Base-by-base conservation (phyloP, 1,140 invertebrate species). In the Halesus radiatus region DNA sequence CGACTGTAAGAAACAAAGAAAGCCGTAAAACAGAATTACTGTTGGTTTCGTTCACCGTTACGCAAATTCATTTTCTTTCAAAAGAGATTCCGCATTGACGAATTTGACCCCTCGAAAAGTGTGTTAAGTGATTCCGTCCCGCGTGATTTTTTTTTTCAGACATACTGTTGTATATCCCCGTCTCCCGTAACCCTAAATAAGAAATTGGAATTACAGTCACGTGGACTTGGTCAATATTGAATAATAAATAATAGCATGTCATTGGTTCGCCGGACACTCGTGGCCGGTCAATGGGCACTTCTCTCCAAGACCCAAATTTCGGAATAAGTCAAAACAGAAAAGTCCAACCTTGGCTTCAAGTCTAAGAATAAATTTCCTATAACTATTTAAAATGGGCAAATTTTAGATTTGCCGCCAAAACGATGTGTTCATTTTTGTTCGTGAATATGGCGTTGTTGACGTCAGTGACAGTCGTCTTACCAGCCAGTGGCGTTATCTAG, bases 201-300 rank as follows among this genome's bases (percentile, higher is more conserved):
- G 20, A 50, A 10, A 15, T 72, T 72, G 52, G 26, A 1, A 72
- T 53, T 72, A 16, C 37, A 72, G 68, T 72, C 68, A 72, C 68
- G 68, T 52, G 68, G 68, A 23, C 10, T 53, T 72, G 52, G 68
- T 72, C 68, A 72, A 72, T 72, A 72, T 53, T 72, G 68, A 72
- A 72, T 72, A 23, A 52, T 53, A 72, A 72, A 72, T 29, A 53
- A 72, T 72, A 52, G 50, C 16, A 16, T 72, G 68, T 53, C 68
- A 54, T 52, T 22, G 45, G 45, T 53, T 26, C 1, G 22, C 23
- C 62, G 26, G 62, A 32, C 29, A 29, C 62, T 37, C 22, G 10
- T 16, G 62, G 29, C 29, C 15, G 0, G 60, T 16, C 60, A 23
- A 26, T 23, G 20, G 60, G 60, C 37, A 45, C 37, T 45, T 45